Percentiles rank a stretch among this genome's conserved stretches.
Conservation (phyloP, 2,797 vertebrate species). For the Monodelphis domestica region DNA sequence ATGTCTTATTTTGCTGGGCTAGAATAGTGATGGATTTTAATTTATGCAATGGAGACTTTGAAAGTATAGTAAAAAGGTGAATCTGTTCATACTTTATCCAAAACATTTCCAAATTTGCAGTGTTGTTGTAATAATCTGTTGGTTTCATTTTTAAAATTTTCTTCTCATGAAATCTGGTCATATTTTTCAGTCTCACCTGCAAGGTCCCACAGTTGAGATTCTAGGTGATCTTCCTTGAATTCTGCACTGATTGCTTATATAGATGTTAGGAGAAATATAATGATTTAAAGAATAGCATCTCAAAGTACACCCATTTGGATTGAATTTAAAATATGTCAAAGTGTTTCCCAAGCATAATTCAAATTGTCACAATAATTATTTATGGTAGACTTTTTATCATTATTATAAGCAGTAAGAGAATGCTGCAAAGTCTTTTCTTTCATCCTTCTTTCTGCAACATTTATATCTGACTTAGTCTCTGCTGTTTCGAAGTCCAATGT, state of each 20-base stretch:
- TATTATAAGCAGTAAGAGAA: conserved; percentile 63
- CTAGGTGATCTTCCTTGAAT: neutral
- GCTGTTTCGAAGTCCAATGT: conserved; percentile 82
- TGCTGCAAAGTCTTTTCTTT: conserved; percentile 67
- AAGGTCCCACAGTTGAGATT: neutral
- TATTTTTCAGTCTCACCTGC: neutral
- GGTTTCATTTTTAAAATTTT: neutral
- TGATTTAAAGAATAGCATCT: conserved; percentile 3
- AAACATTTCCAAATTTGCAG: neutral
- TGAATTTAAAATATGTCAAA: conserved; percentile 4
- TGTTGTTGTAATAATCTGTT: neutral
- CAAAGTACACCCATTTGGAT: neutral
- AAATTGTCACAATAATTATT: neutral
- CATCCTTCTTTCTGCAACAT: conserved; percentile 74
- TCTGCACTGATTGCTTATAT: conserved; percentile 5
- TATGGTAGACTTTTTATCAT: neutral
- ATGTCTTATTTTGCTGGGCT: neutral
- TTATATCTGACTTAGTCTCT: conserved; percentile 79
- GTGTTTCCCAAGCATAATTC: conserved; percentile 17
- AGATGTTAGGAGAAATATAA: conserved; percentile 25
- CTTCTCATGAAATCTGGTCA: neutral
- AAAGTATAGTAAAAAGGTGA: neutral
- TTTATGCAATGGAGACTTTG: neutral
- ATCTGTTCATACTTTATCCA: neutral
- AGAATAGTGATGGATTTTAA: conserved; percentile 19